phyloP scores from a whole-genome alignment of 2,113 vertebrate genomes.

The Megaceryle torquata region DNA sequence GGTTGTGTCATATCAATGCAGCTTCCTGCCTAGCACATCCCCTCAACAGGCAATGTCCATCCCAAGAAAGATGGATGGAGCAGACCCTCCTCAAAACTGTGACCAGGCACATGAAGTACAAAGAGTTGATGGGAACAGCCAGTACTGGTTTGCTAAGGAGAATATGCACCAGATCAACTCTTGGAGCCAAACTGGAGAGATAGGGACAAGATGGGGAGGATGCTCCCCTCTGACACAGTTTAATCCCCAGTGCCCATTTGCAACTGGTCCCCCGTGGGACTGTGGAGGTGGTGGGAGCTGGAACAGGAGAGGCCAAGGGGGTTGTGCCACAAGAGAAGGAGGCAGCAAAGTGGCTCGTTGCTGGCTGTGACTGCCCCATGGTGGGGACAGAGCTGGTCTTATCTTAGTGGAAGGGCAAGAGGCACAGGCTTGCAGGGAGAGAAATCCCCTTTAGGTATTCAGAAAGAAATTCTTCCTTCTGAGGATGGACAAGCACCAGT shows the following conservation, averaged over 20 bases:
- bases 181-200: not conserved
- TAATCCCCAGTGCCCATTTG: not conserved
- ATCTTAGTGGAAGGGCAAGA: not conserved
- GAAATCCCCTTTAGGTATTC: not conserved
- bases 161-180: not conserved
- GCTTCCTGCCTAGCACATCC: not conserved
- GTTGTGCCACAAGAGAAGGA: not conserved
- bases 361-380: not conserved
- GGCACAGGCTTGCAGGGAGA: not conserved
- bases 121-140: not conserved
- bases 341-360: fast-evolving
- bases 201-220: not conserved
- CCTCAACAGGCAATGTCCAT: not conserved
- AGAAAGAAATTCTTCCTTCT: not conserved
- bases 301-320: not conserved
- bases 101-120: not conserved
- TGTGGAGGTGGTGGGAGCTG: not conserved
- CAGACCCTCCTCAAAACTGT: not conserved
- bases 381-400: fast-evolving
- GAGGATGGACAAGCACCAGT: not conserved
- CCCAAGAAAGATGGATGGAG: not conserved
- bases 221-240: not conserved
- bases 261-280: too few relatives aligned
- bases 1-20: not conserved
- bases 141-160: not conserved